Base-by-base conservation (phyloP, 2,888 invertebrate species). In the Caenorhabditis virilis region DNA sequence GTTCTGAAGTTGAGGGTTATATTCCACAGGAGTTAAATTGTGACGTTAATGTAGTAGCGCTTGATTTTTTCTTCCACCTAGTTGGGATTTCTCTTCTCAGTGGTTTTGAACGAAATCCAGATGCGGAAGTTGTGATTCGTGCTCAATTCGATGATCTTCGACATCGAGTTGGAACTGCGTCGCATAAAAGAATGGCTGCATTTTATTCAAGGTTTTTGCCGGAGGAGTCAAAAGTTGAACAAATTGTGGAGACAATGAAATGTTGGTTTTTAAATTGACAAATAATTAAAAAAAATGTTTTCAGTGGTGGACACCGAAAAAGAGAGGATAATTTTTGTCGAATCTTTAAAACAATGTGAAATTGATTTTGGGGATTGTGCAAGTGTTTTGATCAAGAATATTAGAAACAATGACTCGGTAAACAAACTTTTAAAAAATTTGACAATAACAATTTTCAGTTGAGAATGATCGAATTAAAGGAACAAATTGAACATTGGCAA, bases 211-310 rank as follows among this genome's bases (percentile, higher is more conserved):
- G 60, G 46, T 65, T 65, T 41, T 25, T 65, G 15, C 56, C 56
- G 15, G 53, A 51, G n/a, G 51, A 52, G 6, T 43, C 47, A 43
- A 65, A 65, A 23, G 7, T 38, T 23, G 26, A 36, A 4, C 51
- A 65, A 25, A 55, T 65, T 46, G 49, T 65, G 2, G 49, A 56
- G 15, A 65, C 65, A 5, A 65, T 65, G 65, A 65, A 65, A 38
- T 33, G 64, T 65, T 22, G 39, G 39, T 13, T 39, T 39, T 25
- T 22, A 23, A 11, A 7, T 22, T 45, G 11, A 27, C 5, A 27
- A 26, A 16, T n/a, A 22, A 30, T 13, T 38, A 11, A 41, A 49
- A 49, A 20, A 22, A 22, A 25, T 36, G 23, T 49, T 27, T 42
- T 41, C 56, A 65, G 65, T 52, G 46, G 56, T 59, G 3, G 52